Conservation (phyloP, 2,113 vertebrate species). For the Sorex araneus region DNA sequence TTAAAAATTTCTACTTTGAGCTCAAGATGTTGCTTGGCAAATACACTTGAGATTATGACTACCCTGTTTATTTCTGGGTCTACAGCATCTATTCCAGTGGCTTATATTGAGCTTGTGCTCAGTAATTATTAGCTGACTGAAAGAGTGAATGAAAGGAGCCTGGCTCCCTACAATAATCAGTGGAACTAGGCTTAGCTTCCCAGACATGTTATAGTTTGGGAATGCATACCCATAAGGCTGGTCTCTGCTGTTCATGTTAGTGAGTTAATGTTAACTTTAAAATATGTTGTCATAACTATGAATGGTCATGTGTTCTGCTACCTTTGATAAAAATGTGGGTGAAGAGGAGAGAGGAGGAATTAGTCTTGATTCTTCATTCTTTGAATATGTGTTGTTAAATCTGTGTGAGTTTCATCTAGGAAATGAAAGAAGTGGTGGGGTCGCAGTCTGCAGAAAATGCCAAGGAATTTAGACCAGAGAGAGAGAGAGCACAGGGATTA, state of each 20-base stretch:
- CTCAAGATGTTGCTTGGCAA: constrained; percentile 72
- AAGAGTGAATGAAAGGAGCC: constrained; percentile 61
- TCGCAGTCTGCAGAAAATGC: constrained; percentile 11
- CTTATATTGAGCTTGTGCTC: constrained; percentile 28
- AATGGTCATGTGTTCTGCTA: constrained; percentile 2
- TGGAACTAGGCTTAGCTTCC: constrained; percentile 31
- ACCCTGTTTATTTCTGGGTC: constrained; percentile 66
- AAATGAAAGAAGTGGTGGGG: neutral
- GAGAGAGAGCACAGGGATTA: too few species aligned
- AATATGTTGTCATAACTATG: constrained; percentile 36
- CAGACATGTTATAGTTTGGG: constrained; percentile 15
- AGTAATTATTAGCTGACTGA: constrained; percentile 49
- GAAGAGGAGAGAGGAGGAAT: neutral
- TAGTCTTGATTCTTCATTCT: constrained; percentile 11
- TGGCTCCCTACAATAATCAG: neutral
- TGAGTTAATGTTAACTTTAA: constrained; percentile 47
- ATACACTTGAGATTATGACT: constrained; percentile 57
- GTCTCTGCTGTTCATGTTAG: constrained; percentile 18
- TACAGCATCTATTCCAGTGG: constrained; percentile 24
- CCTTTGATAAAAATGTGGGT: neutral
- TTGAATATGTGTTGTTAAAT: constrained; percentile 5
- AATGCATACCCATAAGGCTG: neutral
- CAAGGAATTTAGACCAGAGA: neutral
- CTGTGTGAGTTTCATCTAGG: constrained; percentile 29
- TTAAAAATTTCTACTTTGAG: constrained; percentile 59